Percentiles rank a stretch among this genome's conserved stretches.
phyloP scores from a whole-genome alignment of 1,140 invertebrate species.

The Archegozetes longisetosus region DNA sequence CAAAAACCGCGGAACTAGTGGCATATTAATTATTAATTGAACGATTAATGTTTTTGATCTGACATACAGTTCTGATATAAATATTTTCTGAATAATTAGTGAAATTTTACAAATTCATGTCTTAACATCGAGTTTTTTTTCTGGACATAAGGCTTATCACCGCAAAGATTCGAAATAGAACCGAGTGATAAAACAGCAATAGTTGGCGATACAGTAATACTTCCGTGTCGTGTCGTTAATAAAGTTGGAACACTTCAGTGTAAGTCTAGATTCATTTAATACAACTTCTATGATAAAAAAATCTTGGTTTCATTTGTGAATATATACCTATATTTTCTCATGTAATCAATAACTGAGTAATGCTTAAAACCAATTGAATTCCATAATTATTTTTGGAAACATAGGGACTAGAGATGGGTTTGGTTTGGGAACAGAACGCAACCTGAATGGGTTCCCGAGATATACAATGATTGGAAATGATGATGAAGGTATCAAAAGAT shows the following conservation, averaged over 20 bases:
- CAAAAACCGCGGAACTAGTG: too few relatives aligned
- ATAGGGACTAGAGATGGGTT: constrained; percentile 74
- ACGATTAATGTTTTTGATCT: too few relatives aligned
- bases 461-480: constrained; percentile 86
- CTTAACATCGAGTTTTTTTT: too few relatives aligned
- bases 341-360: too few relatives aligned
- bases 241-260: constrained; percentile 65
- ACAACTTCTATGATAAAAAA: too few relatives aligned
- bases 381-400: neutral
- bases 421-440: constrained; percentile 67
- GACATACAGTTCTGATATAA: too few relatives aligned
- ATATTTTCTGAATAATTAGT: too few relatives aligned
- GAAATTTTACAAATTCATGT: too few relatives aligned
- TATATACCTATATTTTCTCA: too few relatives aligned
- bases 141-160: too few relatives aligned
- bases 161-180: constrained; percentile 23
- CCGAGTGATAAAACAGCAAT: constrained; percentile 42
- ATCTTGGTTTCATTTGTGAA: too few relatives aligned
- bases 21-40: too few relatives aligned
- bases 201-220: constrained; percentile 52
- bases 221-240: constrained; percentile 66
- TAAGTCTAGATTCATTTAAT: constrained; percentile 1
- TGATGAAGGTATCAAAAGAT: constrained; percentile 45
- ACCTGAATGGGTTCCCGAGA: constrained; percentile 69
- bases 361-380: neutral